Base-by-base conservation (phyloP, 2,888 invertebrate genomes). In the Tinea semifulvella region DNA sequence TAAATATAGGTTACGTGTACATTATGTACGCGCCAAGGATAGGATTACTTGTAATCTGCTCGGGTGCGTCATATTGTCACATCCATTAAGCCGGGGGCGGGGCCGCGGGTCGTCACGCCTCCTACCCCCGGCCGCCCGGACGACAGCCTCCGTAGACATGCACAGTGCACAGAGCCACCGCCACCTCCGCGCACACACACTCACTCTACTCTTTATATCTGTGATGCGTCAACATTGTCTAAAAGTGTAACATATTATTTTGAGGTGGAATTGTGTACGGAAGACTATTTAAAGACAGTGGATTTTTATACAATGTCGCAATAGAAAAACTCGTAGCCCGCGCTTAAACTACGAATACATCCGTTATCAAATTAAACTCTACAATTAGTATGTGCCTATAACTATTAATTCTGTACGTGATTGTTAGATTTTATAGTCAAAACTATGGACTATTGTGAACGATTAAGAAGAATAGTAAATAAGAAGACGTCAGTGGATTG, bases 41-140 rank as follows among this genome's bases (percentile, higher is more conserved):
- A 47, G 42, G 47, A 47, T 47, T 47, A 45, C 35, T 42, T 44
- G 40, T 47, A 47, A 47, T 47, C 47, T 45, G 47, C 44, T 68
- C 61, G 69, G 74, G 72, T 71, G 71, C 75, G 72, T 70, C 73
- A 68, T 72, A 68, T 79, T 77, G 75, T 79, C 75, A 79, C 69
- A 73, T 75, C 75, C 74, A 79, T 75, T 76, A 77, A 70, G 67
- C 61, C 58, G 58, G 50, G 57, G 51, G 57, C 11, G 50, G 57
- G 63, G 75, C 73, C 68, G 69, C 70, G 49, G 61, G 5, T 46
- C 64, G 59, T 72, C 65, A 69, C 72, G 72, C 72, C 58, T 20
- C 27, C 40, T 10, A 36, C 44, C 39, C 17, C 56, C 42, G 7
- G 18, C 38, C 22, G 44, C 46, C 46, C 51, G 48, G 51, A 43